Evolutionary conservation across 2,113 vertebrate genomes (phyloP).

Genomic region (Camelus bactrianus): DNA sequence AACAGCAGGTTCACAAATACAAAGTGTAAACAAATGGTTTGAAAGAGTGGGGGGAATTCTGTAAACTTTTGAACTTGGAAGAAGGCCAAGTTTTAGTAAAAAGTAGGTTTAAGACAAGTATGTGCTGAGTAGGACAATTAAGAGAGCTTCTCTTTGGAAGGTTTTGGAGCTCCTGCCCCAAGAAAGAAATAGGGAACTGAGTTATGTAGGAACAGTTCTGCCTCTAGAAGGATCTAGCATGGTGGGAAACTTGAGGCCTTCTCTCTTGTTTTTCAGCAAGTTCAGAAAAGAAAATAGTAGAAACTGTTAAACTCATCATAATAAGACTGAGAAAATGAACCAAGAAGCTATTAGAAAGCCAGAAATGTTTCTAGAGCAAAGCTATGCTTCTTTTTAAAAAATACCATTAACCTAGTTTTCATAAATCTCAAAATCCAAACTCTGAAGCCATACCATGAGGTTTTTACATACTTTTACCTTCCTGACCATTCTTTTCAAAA

Average conservation of each 20-base stretch:
- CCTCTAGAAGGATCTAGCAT: background rate
- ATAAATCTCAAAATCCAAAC: slow-evolving; percentile 46
- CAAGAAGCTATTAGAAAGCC: slow-evolving; percentile 44
- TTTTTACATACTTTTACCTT: slow-evolving; percentile 57
- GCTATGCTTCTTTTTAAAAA: slow-evolving; percentile 33
- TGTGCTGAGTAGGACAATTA: background rate
- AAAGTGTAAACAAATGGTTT: slow-evolving; percentile 7
- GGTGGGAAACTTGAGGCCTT: background rate
- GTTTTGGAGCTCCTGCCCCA: background rate
- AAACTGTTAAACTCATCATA: background rate
- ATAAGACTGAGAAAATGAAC: slow-evolving; percentile 38
- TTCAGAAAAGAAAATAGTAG: background rate
- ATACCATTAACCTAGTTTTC: slow-evolving; percentile 53
- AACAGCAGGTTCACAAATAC: background rate
- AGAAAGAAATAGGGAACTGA: background rate
- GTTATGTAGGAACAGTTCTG: background rate
- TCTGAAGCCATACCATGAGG: slow-evolving; percentile 18
- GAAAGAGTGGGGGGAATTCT: background rate
- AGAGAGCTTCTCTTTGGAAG: background rate
- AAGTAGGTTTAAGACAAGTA: background rate
- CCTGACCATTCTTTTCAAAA: slow-evolving; percentile 38
- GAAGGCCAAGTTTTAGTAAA: background rate
- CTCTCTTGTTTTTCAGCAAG: slow-evolving; percentile 6
- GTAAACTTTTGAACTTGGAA: slow-evolving; percentile 7
- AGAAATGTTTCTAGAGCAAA: slow-evolving; percentile 32